Percentiles rank a stretch among this genome's conserved stretches.
These are phyloP conservation scores for Gracilinanus agilis DNA, from an alignment of 2,113 vertebrate genomes.

Conservation along the genomic window DNA sequence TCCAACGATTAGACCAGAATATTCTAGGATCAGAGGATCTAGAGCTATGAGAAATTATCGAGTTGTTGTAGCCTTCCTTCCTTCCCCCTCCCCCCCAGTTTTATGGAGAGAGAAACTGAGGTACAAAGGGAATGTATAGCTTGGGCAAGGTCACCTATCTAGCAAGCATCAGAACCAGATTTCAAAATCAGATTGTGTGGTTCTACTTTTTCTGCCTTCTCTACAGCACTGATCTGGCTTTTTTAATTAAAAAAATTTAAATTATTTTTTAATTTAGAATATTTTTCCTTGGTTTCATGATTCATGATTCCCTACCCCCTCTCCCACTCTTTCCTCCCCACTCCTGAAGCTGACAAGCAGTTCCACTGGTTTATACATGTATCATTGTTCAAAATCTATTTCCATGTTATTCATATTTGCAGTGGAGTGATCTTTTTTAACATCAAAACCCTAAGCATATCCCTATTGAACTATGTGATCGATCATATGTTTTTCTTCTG, in stretches of 20 bases:
- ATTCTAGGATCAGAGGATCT: not conserved
- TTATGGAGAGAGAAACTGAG: not conserved
- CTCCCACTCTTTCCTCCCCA: too few species aligned
- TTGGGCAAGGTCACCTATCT: not conserved
- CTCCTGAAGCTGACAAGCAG: too few species aligned
- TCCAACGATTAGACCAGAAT: not conserved
- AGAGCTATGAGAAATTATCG: not conserved
- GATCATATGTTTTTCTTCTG: too few species aligned
- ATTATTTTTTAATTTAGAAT: too few species aligned
- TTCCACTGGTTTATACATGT: too few species aligned
- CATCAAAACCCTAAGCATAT: too few species aligned
- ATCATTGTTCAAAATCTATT: too few species aligned
- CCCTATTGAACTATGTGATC: too few species aligned
- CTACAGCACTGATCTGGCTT: not conserved
- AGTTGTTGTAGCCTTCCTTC: not conserved
- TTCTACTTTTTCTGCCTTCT: not conserved
- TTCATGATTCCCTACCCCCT: too few species aligned
- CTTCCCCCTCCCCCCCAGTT: not conserved
- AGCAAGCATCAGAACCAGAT: not conserved
- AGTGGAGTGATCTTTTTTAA: too few species aligned
- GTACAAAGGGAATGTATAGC: not conserved
- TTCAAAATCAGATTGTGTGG: not conserved
- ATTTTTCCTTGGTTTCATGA: too few species aligned
- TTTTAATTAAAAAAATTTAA: not conserved
- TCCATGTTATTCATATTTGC: too few species aligned